A percentile compares a stretch with the other conserved stretches of the same genome.
phyloP scores from a whole-genome alignment of 2,797 vertebrate species.

The Leptoclinus maculatus region DNA sequence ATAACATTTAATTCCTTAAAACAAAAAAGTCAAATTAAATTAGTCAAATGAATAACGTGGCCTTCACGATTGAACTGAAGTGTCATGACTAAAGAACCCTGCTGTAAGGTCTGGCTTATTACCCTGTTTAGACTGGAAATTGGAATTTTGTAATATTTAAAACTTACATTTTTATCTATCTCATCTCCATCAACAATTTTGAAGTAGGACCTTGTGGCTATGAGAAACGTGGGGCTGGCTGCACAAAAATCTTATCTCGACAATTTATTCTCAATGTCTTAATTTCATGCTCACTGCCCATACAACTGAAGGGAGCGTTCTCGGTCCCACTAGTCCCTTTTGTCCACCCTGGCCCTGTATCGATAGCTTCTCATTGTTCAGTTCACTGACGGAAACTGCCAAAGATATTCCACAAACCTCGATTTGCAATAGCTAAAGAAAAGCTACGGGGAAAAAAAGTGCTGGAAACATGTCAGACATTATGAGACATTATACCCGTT shows the following conservation, averaged over 20 bases:
- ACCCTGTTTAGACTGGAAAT: neutral
- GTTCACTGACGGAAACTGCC: neutral
- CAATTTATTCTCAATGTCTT: neutral
- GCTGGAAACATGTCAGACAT: neutral
- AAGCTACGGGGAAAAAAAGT: neutral
- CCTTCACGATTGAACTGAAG: neutral
- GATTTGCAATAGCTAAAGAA: neutral
- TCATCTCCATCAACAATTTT: neutral
- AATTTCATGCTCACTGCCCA: neutral
- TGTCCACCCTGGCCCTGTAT: neutral
- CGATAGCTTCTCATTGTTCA: neutral
- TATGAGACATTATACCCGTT: neutral
- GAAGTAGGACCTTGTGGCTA: neutral
- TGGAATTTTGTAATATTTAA: neutral
- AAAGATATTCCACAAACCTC: neutral
- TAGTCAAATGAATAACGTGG: neutral
- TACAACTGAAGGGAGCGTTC: neutral
- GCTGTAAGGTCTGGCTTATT: neutral
- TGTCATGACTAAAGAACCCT: neutral
- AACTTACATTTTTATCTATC: neutral
- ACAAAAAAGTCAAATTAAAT: neutral
- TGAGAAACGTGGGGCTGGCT: constrained; percentile 19
- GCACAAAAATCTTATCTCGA: neutral
- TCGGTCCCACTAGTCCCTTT: neutral
- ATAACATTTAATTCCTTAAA: neutral